phyloP scores from a whole-genome alignment of 2,113 vertebrate species.

The Spheniscus mendiculus region DNA sequence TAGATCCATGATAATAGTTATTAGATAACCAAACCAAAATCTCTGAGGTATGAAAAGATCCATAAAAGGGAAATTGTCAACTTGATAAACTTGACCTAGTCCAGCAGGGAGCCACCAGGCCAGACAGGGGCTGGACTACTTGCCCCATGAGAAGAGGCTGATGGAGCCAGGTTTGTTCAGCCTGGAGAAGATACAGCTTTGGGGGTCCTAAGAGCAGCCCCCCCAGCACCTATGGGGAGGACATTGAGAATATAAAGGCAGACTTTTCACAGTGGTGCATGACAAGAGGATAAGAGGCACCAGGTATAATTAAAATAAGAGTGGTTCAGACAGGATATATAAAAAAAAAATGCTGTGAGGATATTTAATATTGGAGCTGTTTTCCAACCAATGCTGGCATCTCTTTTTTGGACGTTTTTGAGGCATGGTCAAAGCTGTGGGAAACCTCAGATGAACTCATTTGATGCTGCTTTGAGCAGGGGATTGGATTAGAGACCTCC shows the following conservation, averaged over 20 bases:
- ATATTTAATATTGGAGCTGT: neutral
- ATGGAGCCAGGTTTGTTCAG: neutral
- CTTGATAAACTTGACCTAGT: neutral
- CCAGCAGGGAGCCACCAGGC: neutral
- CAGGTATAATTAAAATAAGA: neutral
- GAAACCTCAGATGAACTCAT: neutral
- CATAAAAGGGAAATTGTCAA: neutral
- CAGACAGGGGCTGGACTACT: neutral
- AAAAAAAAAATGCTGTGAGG: neutral
- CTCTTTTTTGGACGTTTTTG: neutral
- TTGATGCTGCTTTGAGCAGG: neutral
- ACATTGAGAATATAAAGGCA: neutral
- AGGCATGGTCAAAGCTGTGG: neutral
- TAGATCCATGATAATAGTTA: neutral
- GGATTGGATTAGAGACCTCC: neutral
- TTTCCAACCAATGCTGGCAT: neutral
- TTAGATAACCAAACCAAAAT: neutral
- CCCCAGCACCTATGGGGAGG: neutral
- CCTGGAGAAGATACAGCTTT: neutral
- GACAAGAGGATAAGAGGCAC: neutral
- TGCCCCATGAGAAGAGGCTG: neutral
- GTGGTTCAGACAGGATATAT: neutral
- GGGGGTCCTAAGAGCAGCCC: neutral
- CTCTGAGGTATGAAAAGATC: neutral
- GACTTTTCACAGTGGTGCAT: neutral